Evolutionary conservation across 2,797 vertebrate species (phyloP).

Genomic region (Parotocinclus haroldoi): DNA sequence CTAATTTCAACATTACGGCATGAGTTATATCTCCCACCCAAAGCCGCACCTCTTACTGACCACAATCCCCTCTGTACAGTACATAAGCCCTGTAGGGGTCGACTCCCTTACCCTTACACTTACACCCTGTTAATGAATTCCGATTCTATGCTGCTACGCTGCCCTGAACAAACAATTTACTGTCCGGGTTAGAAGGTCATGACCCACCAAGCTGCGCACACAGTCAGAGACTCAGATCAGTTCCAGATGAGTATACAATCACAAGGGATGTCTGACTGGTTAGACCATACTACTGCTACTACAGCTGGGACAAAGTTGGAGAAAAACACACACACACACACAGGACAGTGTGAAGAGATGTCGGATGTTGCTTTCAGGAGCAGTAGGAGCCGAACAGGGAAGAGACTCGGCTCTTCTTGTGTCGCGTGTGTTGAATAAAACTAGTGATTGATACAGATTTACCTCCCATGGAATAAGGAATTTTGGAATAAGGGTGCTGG

Average conservation of each 20-base stretch:
- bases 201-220: constrained; percentile 7
- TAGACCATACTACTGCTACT: neutral
- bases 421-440: no score
- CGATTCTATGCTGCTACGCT: constrained; percentile 6
- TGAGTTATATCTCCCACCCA: no score
- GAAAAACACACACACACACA: neutral
- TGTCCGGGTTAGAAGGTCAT: constrained; percentile 29
- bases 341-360: neutral
- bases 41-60: no score
- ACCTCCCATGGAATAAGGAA: no score
- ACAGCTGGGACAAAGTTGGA: neutral
- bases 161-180: constrained; percentile 37
- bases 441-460: no score
- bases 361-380: neutral
- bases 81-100: no score
- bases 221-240: constrained; percentile 23
- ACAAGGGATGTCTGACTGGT: constrained; percentile 11
- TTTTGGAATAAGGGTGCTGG: no score
- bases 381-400: no score
- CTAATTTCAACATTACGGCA: no score
- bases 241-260: constrained; percentile 35
- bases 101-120: no score
- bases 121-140: constrained; percentile 10
- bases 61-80: no score
- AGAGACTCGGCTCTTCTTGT: no score